Evolutionary conservation across 2,888 invertebrate species (phyloP).

Genomic region (Neocrepidodera transversa): DNA sequence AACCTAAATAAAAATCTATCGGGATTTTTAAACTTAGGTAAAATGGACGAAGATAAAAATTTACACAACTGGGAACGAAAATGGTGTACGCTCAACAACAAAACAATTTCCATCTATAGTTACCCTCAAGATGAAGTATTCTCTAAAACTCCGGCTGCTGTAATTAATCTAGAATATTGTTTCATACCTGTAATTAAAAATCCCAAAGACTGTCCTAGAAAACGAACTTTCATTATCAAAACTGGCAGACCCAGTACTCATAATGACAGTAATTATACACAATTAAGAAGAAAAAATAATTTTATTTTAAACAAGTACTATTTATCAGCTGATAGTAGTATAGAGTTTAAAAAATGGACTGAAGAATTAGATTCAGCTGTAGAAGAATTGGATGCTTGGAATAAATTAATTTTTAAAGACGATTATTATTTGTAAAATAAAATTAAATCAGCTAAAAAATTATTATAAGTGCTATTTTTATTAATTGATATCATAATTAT

Average conservation of each 20-base stretch:
- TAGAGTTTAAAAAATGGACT: constrained; percentile 61
- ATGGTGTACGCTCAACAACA: constrained; percentile 64
- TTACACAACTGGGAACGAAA: constrained; percentile 63
- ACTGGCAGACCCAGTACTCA: constrained; percentile 42
- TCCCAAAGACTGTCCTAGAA: constrained; percentile 60
- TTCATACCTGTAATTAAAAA: constrained; percentile 45
- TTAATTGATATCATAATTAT: no score
- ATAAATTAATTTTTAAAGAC: constrained; percentile 37
- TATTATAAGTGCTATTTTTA: no score
- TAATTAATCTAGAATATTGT: constrained; percentile 59
- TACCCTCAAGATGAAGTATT: constrained; percentile 61
- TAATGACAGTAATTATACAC: constrained; percentile 18
- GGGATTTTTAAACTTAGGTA: constrained; percentile 64
- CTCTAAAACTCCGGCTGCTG: constrained; percentile 55
- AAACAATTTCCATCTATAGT: constrained; percentile 62
- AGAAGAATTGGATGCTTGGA: constrained; percentile 39
- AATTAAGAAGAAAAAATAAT: constrained; percentile 30
- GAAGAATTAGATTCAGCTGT: constrained; percentile 37
- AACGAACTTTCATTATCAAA: constrained; percentile 59
- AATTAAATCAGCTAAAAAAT: no score
- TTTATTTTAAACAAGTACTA: constrained; percentile 50
- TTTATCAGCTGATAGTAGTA: constrained; percentile 61
- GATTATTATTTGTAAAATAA: constrained; percentile 52
- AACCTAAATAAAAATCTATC: constrained; percentile 41
- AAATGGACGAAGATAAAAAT: constrained; percentile 50